Conservation (phyloP, 2,888 invertebrate genomes). For the Drosophila maculinotata region DNA sequence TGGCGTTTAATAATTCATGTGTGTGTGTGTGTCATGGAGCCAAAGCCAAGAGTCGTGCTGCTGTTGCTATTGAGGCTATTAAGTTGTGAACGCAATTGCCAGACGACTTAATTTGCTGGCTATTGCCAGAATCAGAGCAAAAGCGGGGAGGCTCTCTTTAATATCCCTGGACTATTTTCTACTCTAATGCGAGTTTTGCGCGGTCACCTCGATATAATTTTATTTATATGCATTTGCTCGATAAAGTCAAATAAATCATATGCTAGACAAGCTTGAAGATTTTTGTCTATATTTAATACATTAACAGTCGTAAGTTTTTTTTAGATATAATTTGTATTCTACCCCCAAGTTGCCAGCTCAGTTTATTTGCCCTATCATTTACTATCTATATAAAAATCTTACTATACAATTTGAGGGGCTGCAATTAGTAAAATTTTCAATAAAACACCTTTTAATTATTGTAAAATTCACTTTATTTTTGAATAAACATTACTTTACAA, state of each 20-base stretch:
- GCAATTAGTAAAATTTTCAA: neutral
- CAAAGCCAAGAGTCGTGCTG: conserved; percentile 27
- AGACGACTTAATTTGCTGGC: conserved; percentile 42
- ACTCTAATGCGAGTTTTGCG: conserved; percentile 1
- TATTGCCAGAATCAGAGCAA: conserved; percentile 16
- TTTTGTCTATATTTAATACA: neutral
- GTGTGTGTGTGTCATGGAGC: conserved; percentile 18
- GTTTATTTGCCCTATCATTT: no score
- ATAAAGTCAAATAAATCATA: neutral
- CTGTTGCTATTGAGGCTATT: conserved; percentile 52
- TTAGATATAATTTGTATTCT: no score
- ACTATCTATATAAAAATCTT: neutral
- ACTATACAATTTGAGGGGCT: neutral
- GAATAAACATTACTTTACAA: conserved; percentile 64
- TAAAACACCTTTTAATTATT: conserved; percentile 9
- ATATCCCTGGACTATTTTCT: conserved; percentile 1
- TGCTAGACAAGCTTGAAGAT: neutral
- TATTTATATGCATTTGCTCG: neutral
- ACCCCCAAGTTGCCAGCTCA: no score
- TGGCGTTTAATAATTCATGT: conserved; percentile 74
- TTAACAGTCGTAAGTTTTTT: neutral
- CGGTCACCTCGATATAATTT: neutral
- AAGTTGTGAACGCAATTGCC: conserved; percentile 53
- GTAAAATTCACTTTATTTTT: conserved; percentile 67
- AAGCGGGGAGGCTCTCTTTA: conserved; percentile 14